Base-by-base conservation (phyloP, 2,888 invertebrate genomes). In the Trissoscelio sp. region DNA sequence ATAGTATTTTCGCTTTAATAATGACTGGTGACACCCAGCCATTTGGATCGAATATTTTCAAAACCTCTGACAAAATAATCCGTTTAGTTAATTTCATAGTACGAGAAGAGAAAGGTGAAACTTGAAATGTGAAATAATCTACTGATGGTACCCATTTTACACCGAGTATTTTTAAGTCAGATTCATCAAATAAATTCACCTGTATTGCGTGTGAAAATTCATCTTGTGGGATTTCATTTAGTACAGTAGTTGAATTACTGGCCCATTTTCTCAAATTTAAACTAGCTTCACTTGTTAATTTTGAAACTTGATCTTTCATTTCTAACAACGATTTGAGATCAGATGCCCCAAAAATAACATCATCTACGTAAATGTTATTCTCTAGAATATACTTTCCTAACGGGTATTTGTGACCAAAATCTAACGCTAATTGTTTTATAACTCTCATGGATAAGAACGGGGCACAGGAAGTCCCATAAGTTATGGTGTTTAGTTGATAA, bases 211-310 rank as follows among this genome's bases (percentile, higher is more conserved):
- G 48, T n/a, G 48, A 48, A 12, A 22, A 24, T 22, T 48, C 48
- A 3, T 22, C 5, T 9, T 5, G 5, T 3, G 48, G 22, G 12
- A 48, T 48, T 34, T 16, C 18, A 7, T 31, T 31, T 16, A 53
- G 16, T 9, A 53, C 11, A 9, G 28, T 2, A 9, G 1, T 1
- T 16, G 48, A 55, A 55, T 55, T 55, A 55, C 55, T 55, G 0
- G 55, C 55, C 55, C 55, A 55, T 11, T 55, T 55, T 11, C 55
- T 14, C 34, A 55, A 34, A 34, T 34, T 55, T 18, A 55, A 55
- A 1, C 55, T 34, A 2, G 12, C 42, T 34, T 9, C 9, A 2
- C 9, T 9, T 11, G 9, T 9, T 11, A 34, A 11, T 6, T 34
- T 34, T 3, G 5, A 34, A 6, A 34, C 2, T 34, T 34, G 34